Evolutionary conservation across 2,797 vertebrate species (phyloP), one percentile per base, ranked within the genome.

Genomic region (Antennarius maculatus): DNA sequence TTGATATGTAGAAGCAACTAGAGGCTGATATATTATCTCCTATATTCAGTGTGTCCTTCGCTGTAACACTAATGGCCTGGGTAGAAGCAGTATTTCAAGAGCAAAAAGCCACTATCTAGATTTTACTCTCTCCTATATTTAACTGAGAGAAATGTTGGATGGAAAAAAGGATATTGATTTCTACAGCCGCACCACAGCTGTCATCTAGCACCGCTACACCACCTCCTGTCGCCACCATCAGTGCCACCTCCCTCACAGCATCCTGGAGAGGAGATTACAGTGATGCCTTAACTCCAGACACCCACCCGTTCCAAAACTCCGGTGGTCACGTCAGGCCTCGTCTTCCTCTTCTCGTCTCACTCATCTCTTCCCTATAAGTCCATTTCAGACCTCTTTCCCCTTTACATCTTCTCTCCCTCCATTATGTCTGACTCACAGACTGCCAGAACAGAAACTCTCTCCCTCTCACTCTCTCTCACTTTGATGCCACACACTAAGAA

Each of bases 131-230:
- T 46, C 39, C 29, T 66, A 2, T 6, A 51, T 71, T 66, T 50
- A 45, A 59, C 42, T 52, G 53, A 76, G 56, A 76, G 61, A 85
- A 63, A 58, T 61, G 66, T 54, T 66, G 52, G 41, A 61, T 52
- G 53, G 47, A 69, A 61, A 61, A 79, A 75, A 72, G 55, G 29
- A 34, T 78, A 85, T 84, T 75, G 74, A 83, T 84, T 82, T 79
- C 50, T 75, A 5, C 17, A 48, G 43, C 59, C 67, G 62, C 58
- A 74, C 70, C 66, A 58, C 58, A 71, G 56, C 63, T 61, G 74
- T 78, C 68, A 68, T 68, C 71, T 57, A 61, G 63, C 69, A 63
- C 54, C 42, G 55, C 54, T 52, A 7, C 39, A 61, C 41, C 50
- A 41, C 53, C 62, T 64, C 48, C 67, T 61, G 62, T 76, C 54